Conservation (phyloP, 2,797 vertebrate species). For the Schizopygopsis pylzovi region DNA sequence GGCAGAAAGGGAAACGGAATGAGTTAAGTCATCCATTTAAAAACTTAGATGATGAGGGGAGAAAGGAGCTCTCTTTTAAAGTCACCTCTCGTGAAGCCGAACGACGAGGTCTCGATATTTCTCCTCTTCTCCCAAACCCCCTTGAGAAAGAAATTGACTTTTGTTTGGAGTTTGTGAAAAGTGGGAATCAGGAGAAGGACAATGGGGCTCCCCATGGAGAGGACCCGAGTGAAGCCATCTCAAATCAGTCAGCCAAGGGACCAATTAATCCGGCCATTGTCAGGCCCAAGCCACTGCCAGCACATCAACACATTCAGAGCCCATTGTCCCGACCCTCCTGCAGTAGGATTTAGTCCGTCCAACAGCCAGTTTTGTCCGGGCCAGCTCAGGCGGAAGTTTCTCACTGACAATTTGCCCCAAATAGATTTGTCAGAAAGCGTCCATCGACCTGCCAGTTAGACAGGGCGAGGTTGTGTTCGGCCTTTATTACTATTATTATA, state of each 20-base stretch:
- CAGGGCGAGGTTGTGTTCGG: conserved; percentile 50
- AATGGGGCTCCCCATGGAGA: conserved; percentile 98
- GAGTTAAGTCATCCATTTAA: conserved; percentile 63
- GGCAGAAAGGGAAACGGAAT: conserved; percentile 49
- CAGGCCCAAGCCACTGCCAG: conserved; percentile 92
- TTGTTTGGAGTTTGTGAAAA: conserved; percentile 99
- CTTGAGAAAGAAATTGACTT: conserved; percentile 99
- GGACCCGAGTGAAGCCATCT: conserved; percentile 98
- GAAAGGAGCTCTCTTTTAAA: conserved; percentile 80
- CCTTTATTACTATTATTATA: conserved; percentile 16
- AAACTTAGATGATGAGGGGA: conserved; percentile 64
- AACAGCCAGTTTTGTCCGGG: conserved; percentile 99
- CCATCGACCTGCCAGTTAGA: conserved; percentile 74
- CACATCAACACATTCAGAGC: conserved; percentile 97
- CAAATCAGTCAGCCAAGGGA: conserved; percentile 99
- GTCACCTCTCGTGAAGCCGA: conserved; percentile 86
- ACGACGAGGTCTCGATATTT: conserved; percentile 88
- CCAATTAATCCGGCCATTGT: conserved; percentile 99
- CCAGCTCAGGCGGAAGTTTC: conserved; percentile 99
- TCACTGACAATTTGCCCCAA: conserved; percentile 99
- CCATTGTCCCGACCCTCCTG: conserved; percentile 98
- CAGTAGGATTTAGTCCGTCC: conserved; percentile 99
- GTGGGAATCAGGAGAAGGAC: conserved; percentile 99
- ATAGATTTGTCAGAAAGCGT: conserved; percentile 99
- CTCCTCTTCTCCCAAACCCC: conserved; percentile 73